phyloP scores from a whole-genome alignment of 2,888 invertebrate genomes.

The Cataglyphis livida region DNA sequence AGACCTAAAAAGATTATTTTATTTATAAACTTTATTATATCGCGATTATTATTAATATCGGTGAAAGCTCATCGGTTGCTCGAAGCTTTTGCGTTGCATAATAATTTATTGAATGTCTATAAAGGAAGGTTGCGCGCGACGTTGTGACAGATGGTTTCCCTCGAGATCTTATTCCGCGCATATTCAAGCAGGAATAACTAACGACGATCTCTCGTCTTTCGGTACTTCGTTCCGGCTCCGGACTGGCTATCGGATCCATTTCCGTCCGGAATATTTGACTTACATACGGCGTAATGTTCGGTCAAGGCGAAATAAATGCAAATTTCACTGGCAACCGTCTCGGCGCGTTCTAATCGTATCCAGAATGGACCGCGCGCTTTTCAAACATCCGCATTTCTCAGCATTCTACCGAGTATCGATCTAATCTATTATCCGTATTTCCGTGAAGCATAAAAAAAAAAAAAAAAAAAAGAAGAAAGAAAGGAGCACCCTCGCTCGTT shows the following conservation, averaged over 20 bases:
- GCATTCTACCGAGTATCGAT: constrained; percentile 26
- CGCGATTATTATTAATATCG: not conserved
- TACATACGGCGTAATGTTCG: constrained; percentile 56
- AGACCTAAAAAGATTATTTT: no score
- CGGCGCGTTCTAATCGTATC: constrained; percentile 34
- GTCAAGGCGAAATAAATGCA: constrained; percentile 70
- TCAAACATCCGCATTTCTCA: constrained; percentile 24
- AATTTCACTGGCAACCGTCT: constrained; percentile 66
- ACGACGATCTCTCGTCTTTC: constrained; percentile 66
- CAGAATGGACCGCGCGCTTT: constrained; percentile 24
- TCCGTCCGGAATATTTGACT: constrained; percentile 50
- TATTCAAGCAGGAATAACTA: constrained; percentile 61
- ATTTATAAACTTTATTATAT: not conserved
- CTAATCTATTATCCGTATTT: constrained; percentile 41
- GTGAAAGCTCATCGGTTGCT: not conserved
- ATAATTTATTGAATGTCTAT: constrained; percentile 34
- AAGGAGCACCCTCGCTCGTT: not conserved
- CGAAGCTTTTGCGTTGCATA: constrained; percentile 16
- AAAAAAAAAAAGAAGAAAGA: constrained; percentile 6
- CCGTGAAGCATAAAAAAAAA: constrained; percentile 15
- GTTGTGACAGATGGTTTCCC: constrained; percentile 40
- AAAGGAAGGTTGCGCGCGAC: constrained; percentile 18
- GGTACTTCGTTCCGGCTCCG: constrained; percentile 61
- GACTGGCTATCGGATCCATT: constrained; percentile 67
- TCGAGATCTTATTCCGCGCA: constrained; percentile 47